phyloP scores from a whole-genome alignment of 2,113 vertebrate genomes.

The Muntiacus muntjak region DNA sequence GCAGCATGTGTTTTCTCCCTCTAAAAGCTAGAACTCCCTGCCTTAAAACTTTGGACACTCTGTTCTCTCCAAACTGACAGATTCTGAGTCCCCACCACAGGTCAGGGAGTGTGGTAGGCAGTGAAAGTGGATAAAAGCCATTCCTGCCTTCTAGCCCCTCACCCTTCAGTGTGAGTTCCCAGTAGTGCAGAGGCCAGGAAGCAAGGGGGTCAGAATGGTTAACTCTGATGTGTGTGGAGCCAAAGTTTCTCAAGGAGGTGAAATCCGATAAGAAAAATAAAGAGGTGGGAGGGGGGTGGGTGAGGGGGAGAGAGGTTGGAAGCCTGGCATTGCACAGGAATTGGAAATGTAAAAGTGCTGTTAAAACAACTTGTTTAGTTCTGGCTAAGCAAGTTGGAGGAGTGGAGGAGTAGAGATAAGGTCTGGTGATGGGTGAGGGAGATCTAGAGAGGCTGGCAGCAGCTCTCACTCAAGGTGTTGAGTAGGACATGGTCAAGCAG shows the following conservation, averaged over 20 bases:
- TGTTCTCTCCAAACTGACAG: neutral
- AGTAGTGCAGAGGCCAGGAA: neutral
- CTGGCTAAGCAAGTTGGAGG: neutral
- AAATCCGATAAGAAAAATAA: neutral
- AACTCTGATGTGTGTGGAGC: neutral
- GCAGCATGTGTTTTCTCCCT: neutral
- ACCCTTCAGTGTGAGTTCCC: neutral
- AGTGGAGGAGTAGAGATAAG: neutral
- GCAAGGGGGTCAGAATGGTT: fast-evolving
- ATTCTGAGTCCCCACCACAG: neutral
- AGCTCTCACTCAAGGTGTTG: fast-evolving
- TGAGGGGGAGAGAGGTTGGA: neutral
- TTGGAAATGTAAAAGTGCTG: neutral
- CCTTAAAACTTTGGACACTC: neutral
- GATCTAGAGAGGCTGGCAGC: neutral
- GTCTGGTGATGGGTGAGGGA: neutral
- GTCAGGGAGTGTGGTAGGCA: neutral
- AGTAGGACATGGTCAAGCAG: neutral
- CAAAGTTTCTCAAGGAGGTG: neutral
- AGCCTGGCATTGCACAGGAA: neutral
- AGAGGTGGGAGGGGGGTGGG: neutral
- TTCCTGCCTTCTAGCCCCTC: neutral
- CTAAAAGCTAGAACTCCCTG: neutral
- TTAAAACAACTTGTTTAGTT: neutral
- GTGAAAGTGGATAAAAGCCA: no score